A percentile compares a stretch with the other conserved stretches of the same genome.
These are phyloP conservation scores for Gadus chalcogrammus DNA, from an alignment of 2,113 vertebrate species.

Conservation along the genomic window DNA sequence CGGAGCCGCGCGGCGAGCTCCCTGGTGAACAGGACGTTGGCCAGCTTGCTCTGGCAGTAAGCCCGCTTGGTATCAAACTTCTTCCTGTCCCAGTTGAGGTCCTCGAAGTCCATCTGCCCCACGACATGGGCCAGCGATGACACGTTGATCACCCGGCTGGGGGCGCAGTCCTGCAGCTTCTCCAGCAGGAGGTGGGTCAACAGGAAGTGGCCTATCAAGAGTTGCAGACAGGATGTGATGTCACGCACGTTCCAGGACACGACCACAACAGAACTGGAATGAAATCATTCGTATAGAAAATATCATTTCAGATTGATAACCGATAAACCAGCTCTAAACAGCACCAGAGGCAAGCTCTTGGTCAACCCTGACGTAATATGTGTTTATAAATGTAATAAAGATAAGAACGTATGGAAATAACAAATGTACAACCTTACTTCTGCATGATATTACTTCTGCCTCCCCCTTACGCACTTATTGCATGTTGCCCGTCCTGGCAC, in stretches of 20 bases:
- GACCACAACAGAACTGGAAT: not conserved
- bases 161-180: conserved; percentile 78
- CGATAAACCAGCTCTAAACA: not conserved
- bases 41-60: conserved; percentile 89
- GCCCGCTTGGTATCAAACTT: conserved; percentile 82
- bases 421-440: no score
- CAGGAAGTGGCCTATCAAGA: conserved; percentile 79
- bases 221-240: not conserved
- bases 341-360: no score
- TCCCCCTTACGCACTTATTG: no score
- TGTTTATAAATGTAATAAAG: no score
- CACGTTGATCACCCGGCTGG: conserved; percentile 81
- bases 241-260: not conserved
- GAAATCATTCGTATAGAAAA: not conserved
- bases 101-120: conserved; percentile 81
- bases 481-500: no score
- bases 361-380: no score
- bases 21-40: conserved; percentile 79
- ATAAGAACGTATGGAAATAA: no score
- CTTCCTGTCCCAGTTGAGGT: conserved; percentile 83
- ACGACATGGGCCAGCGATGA: conserved; percentile 80
- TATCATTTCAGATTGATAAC: not conserved
- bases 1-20: conserved; percentile 79
- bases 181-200: conserved; percentile 83
- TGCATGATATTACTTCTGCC: no score